phyloP scores from a whole-genome alignment of 2,888 invertebrate genomes.

The Sympetrum striolatum region DNA sequence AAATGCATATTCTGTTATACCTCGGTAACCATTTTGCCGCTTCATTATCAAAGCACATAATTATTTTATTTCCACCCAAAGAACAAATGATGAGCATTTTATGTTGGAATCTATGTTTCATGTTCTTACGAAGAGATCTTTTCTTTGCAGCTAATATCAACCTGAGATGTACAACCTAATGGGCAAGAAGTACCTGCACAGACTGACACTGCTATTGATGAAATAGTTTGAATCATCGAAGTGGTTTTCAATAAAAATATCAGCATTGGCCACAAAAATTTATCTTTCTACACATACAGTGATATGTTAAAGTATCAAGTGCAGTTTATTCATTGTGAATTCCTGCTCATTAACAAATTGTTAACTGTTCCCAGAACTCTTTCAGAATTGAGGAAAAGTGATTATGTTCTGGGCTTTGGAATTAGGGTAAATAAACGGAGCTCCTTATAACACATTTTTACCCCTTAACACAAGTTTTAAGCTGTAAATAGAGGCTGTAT shows the following conservation, averaged over 20 bases:
- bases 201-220: constrained; percentile 34
- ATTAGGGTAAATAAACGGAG: constrained; percentile 18
- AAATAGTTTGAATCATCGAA: constrained; percentile 2
- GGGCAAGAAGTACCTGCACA: constrained; percentile 40
- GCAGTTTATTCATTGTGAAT: constrained; percentile 35
- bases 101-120: not conserved
- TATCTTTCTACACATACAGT: constrained; percentile 13
- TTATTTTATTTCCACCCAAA: too few relatives aligned
- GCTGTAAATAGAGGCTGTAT: constrained; percentile 36
- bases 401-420: constrained; percentile 31
- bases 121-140: not conserved
- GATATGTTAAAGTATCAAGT: constrained; percentile 3
- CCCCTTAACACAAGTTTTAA: not conserved
- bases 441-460: not conserved
- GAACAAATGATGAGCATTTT: too few relatives aligned
- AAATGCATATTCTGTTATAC: too few relatives aligned
- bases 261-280: constrained; percentile 24
- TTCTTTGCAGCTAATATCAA: constrained; percentile 14
- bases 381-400: not conserved
- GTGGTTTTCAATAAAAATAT: constrained; percentile 31
- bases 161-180: constrained; percentile 20
- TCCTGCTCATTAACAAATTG: constrained; percentile 30
- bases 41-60: too few relatives aligned
- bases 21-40: too few relatives aligned
- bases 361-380: constrained; percentile 28